phyloP scores from a whole-genome alignment of 2,888 invertebrate species.

The Carcina quercana region DNA sequence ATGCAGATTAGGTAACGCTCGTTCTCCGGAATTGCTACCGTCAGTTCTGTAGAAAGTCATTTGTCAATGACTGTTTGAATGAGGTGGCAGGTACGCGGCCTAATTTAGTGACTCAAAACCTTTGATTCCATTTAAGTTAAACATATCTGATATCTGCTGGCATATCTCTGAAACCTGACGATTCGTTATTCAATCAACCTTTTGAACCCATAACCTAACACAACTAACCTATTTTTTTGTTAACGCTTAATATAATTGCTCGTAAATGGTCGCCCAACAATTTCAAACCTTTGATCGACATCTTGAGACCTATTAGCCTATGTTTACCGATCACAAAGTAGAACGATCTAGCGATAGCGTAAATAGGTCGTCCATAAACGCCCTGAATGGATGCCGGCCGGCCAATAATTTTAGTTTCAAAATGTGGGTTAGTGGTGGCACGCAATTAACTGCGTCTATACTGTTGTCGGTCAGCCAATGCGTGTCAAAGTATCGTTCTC shows the following conservation, averaged over 20 bases:
- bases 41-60: constrained; percentile 19
- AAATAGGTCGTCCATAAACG: constrained; percentile 61
- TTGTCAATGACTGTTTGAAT: constrained; percentile 15
- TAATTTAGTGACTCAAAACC: constrained; percentile 7
- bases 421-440: constrained; percentile 65
- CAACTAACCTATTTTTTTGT: too few species aligned
- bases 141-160: too few species aligned
- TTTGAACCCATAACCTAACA: too few species aligned
- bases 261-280: too few species aligned
- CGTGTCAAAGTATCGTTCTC: constrained; percentile 14
- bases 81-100: constrained; percentile 3
- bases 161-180: too few species aligned
- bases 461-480: constrained; percentile 22
- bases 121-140: too few species aligned
- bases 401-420: constrained; percentile 49
- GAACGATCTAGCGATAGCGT: constrained; percentile 60
- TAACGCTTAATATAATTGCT: neutral
- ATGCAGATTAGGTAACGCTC: constrained; percentile 41
- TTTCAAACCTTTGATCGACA: constrained; percentile 18
- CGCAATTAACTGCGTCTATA: constrained; percentile 44
- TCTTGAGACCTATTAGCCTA: constrained; percentile 30
- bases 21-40: constrained; percentile 24
- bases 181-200: too few species aligned
- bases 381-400: constrained; percentile 48
- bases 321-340: constrained; percentile 41